Conservation (phyloP, 2,797 vertebrate species). For the Diplodus sargus region DNA sequence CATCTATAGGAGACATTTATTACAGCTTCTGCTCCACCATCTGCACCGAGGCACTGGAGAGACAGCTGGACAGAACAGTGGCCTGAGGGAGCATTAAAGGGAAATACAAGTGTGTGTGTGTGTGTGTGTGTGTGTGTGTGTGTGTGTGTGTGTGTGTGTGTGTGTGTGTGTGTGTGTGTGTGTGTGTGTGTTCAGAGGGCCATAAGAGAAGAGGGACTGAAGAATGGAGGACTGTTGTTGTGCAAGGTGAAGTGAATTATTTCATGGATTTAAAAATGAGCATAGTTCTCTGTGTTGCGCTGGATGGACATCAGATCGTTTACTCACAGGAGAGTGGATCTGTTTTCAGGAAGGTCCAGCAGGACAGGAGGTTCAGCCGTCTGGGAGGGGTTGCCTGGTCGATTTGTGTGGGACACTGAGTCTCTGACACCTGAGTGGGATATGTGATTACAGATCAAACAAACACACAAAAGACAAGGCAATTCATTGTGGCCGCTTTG, state of each 20-base stretch:
- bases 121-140: neutral
- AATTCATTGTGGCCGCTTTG: neutral
- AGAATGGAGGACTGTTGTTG: neutral
- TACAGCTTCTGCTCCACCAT: constrained; percentile 9
- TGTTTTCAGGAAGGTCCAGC: constrained; percentile 91
- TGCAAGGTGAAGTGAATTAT: neutral
- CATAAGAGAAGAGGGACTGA: neutral
- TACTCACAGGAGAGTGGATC: constrained; percentile 90
- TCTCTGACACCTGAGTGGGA: constrained; percentile 91
- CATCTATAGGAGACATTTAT: constrained; percentile 30
- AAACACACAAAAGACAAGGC: neutral
- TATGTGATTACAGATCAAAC: constrained; percentile 11
- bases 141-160: too few relatives aligned
- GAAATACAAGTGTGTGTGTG: neutral
- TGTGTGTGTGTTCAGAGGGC: constrained; percentile 1
- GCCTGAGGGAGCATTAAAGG: constrained; percentile 17
- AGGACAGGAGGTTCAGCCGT: constrained; percentile 89
- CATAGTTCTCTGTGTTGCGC: neutral
- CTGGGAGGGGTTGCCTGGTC: constrained; percentile 83
- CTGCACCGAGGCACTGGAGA: constrained; percentile 5
- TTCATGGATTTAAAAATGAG: constrained; percentile 2
- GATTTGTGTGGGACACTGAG: constrained; percentile 92
- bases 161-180: too few relatives aligned
- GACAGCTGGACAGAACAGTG: neutral
- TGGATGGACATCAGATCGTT: neutral